Evolutionary conservation across 1,140 invertebrate species (phyloP).

Genomic region (Acyrthosiphon pisum): DNA sequence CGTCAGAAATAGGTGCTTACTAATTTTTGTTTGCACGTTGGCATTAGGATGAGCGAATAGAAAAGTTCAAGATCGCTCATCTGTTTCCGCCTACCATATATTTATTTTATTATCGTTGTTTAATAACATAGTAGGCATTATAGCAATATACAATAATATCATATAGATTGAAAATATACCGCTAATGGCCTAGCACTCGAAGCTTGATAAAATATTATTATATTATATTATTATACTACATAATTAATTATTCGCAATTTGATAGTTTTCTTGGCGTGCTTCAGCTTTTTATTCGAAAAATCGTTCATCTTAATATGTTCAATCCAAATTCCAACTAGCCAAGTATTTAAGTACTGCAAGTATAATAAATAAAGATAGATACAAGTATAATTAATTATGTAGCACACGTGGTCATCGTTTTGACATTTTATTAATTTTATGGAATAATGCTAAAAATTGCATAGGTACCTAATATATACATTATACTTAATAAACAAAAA

Average conservation of each 20-base stretch:
- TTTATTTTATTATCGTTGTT: background rate
- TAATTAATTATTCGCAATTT: background rate
- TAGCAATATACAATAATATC: background rate
- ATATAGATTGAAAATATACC: background rate
- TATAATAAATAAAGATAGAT: background rate
- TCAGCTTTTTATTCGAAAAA: background rate
- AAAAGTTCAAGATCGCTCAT: conserved; percentile 16
- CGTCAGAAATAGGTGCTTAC: background rate
- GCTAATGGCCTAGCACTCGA: background rate
- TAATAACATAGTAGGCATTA: background rate
- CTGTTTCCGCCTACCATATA: background rate
- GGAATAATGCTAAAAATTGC: too few relatives aligned
- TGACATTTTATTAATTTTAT: too few relatives aligned
- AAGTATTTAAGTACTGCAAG: background rate
- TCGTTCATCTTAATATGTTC: background rate
- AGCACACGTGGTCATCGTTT: too few relatives aligned
- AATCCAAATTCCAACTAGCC: background rate
- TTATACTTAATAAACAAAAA: too few relatives aligned
- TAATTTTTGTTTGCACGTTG: background rate
- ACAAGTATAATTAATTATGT: too few relatives aligned
- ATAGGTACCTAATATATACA: too few relatives aligned
- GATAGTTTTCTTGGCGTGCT: background rate
- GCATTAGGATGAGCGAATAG: conserved; percentile 11
- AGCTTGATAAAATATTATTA: background rate
- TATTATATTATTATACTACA: too few relatives aligned